These are phyloP conservation scores for Drosophila subobscura DNA, from an alignment of 1,140 invertebrate species.

Conservation along the genomic window DNA sequence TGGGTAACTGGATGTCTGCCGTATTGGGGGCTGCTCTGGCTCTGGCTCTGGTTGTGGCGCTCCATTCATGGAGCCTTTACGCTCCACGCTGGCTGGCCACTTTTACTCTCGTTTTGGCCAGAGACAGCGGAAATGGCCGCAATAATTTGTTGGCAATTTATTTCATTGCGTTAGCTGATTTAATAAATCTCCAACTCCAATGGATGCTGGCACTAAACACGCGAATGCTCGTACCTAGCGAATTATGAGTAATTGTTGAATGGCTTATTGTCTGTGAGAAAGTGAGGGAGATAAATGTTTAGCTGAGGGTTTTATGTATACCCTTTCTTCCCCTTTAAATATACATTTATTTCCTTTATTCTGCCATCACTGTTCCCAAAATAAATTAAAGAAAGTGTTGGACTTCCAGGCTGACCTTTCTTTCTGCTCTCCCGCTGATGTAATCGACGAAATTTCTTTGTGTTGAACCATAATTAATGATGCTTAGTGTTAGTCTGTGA, in stretches of 20 bases:
- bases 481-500: constrained; percentile 15
- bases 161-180: constrained; percentile 66
- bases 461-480: constrained; percentile 26
- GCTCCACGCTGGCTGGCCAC: constrained; percentile 30
- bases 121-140: constrained; percentile 66
- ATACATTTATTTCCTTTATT: no score
- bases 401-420: no score
- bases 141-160: constrained; percentile 75
- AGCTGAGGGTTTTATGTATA: no score
- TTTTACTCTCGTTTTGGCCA: constrained; percentile 66
- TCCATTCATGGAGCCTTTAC: constrained; percentile 36
- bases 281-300: no score
- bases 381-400: constrained; percentile 12
- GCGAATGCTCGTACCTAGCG: constrained; percentile 18
- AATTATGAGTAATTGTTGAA: no score
- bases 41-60: constrained; percentile 25
- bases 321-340: no score
- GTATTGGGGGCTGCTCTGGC: constrained; percentile 27
- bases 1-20: constrained; percentile 44
- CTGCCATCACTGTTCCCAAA: no score
- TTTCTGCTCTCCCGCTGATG: constrained; percentile 18
- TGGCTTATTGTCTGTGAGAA: no score
- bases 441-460: constrained; percentile 4
- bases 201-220: constrained; percentile 23
- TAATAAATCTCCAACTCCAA: constrained; percentile 58